Evolutionary conservation across 2,113 vertebrate genomes (phyloP).

Genomic region (Bolborhynchus lineola): DNA sequence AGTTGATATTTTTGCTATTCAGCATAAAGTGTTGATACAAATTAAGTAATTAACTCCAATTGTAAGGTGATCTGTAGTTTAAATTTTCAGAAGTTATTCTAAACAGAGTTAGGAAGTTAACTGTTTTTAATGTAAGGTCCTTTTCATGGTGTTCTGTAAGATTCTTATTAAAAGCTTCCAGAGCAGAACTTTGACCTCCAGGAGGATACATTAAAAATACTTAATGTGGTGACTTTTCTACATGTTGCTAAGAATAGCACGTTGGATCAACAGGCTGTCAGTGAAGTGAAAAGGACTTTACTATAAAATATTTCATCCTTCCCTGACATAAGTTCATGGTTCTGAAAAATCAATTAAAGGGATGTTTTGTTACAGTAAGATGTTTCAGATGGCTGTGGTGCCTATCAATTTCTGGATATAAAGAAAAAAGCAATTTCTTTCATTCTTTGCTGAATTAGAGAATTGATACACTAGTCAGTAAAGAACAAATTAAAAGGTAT

Average conservation of each 20-base stretch:
- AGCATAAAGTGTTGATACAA: not conserved
- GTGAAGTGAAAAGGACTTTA: not conserved
- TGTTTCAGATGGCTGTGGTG: constrained; percentile 7
- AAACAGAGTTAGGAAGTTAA: not conserved
- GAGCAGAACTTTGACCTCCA: not conserved
- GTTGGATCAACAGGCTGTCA: not conserved
- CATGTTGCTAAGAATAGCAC: not conserved
- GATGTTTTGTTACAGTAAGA: not conserved
- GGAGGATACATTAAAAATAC: not conserved
- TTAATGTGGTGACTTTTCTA: not conserved
- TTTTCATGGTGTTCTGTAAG: not conserved
- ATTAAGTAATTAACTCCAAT: not conserved
- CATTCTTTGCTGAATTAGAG: not conserved
- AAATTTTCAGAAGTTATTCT: not conserved
- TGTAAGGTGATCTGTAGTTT: not conserved
- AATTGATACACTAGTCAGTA: not conserved
- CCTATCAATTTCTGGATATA: not conserved
- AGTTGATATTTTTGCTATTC: constrained; percentile 25
- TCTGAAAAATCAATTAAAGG: constrained; percentile 45
- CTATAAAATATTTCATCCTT: constrained; percentile 37
- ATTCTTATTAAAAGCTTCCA: constrained; percentile 4
- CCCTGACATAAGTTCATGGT: constrained; percentile 6
- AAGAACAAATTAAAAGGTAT: not conserved
- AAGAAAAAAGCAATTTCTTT: not conserved
- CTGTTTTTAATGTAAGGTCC: not conserved